Percentiles rank a stretch among this genome's conserved stretches.
Evolutionary conservation across 2,113 vertebrate species (phyloP).

Genomic region (Eolophus roseicapilla): DNA sequence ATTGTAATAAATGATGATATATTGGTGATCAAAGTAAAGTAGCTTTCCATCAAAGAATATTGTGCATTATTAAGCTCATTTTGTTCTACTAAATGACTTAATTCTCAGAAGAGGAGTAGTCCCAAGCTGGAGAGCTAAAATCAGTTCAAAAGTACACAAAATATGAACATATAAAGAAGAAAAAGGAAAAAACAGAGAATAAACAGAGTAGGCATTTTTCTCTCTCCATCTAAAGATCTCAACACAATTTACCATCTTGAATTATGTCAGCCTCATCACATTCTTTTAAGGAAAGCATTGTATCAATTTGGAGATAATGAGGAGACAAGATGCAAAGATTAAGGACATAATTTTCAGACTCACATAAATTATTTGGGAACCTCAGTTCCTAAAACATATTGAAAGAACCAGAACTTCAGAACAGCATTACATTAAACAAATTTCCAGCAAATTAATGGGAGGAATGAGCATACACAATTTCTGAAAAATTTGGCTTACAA

Average conservation of each 20-base stretch:
- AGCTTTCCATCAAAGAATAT: slow-evolving; percentile 5
- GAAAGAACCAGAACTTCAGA: not conserved
- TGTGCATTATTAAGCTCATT: not conserved
- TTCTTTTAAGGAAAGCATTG: slow-evolving; percentile 1
- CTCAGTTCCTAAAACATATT: not conserved
- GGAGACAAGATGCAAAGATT: not conserved
- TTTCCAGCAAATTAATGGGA: not conserved
- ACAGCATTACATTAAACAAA: not conserved
- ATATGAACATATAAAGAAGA: not conserved
- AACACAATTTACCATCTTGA: not conserved
- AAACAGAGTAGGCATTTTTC: not conserved
- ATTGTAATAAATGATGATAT: not conserved
- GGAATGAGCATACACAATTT: not conserved
- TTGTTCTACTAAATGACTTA: not conserved
- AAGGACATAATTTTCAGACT: not conserved
- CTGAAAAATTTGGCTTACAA: not conserved
- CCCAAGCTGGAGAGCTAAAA: not conserved
- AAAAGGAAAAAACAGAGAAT: not conserved
- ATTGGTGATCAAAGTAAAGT: slow-evolving; percentile 15
- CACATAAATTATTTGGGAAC: not conserved
- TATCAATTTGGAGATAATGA: not conserved
- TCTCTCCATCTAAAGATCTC: not conserved
- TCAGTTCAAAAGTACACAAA: not conserved
- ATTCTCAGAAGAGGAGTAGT: not conserved
- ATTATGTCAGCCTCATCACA: not conserved